Percentiles rank a stretch among this genome's conserved stretches.
phyloP scores from a whole-genome alignment of 2,113 vertebrate species.

The Tonatia bakeri region DNA sequence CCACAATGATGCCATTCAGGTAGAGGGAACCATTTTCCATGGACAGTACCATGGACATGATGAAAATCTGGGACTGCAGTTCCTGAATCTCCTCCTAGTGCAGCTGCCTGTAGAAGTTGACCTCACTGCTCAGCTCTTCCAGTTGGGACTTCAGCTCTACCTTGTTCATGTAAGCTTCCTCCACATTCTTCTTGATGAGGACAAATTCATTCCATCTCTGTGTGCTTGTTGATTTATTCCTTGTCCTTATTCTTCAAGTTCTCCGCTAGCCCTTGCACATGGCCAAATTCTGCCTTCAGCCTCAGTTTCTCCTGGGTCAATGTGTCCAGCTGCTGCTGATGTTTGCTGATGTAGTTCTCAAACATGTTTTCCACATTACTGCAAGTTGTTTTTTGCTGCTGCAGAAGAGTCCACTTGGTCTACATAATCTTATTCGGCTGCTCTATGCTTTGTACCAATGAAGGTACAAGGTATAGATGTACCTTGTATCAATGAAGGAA shows the following conservation, averaged over 20 bases:
- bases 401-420: conserved; percentile 90
- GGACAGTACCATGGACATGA: conserved; percentile 90
- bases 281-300: conserved; percentile 84
- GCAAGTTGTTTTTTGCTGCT: conserved; percentile 83
- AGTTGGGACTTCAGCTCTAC: conserved; percentile 91
- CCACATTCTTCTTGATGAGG: conserved; percentile 90
- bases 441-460: conserved; percentile 89
- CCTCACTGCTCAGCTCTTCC: conserved; percentile 91
- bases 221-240: conserved; percentile 82
- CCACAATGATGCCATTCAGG: conserved; percentile 89
- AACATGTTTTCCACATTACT: conserved; percentile 86
- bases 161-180: conserved; percentile 95
- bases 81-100: conserved; percentile 90
- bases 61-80: conserved; percentile 88
- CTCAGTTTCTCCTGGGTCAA: conserved; percentile 87
- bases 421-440: conserved; percentile 94
- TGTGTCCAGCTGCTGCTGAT: conserved; percentile 85
- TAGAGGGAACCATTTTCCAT: conserved; percentile 94
- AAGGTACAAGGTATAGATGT: too few species aligned
- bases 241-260: conserved; percentile 92
- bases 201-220: conserved; percentile 84
- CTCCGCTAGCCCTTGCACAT: conserved; percentile 86
- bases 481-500: conserved; percentile 79
- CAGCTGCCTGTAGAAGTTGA: conserved; percentile 91
- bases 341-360: conserved; percentile 83